Base-by-base conservation (phyloP, 92 coral and sea anemone genomes). In the Epizoanthus scotinus region DNA sequence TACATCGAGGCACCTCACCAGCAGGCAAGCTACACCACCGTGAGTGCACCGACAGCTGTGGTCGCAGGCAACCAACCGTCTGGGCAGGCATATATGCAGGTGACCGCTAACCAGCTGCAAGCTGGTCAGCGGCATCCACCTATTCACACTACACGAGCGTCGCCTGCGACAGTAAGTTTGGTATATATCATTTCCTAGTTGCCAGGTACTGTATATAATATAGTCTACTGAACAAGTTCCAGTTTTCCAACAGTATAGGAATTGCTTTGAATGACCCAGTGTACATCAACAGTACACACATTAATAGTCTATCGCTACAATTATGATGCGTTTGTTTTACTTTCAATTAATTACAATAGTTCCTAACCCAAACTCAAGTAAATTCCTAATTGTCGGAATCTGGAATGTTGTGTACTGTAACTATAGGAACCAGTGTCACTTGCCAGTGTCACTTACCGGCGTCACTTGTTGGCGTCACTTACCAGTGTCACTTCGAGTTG, bases 101-200 rank as follows among this genome's bases (percentile, higher is more conserved):
- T 89, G 67, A 83, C 88, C 47, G 88, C 87, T n/a, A 88, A 89
- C 64, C 87, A 80, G 81, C 78, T 79, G 38, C 95, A 91, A 77
- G 75, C 75, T 55, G 65, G 84, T 61, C 90, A 88, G 3, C 79
- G 99, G 63, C 99, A 94, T 64, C 91, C 98, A 57, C 91, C 94
- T 49, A 95, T 97, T 15, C 99, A 96, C 73, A 96, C 99, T n/a
- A 96, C 99, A n/a, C 87, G 99, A 82, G 99, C 99, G 0, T 96
- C 99, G 2, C 99, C 99, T 50, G 99, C 99, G 5, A 96, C 99
- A 57, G 99, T 96, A 87, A 84, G 97, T 89, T 34, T 63, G 73
- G 20, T 59, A n/a, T n/a, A 25, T 25, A 20, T n/a, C 36, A 65
- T 49, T 82, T 54, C 34, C 13, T 44, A 65, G 57, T 22, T 36